Evolutionary conservation across 2,888 invertebrate species (phyloP), one percentile per base, ranked within the genome.

Genomic region (Tipula lateralis): DNA sequence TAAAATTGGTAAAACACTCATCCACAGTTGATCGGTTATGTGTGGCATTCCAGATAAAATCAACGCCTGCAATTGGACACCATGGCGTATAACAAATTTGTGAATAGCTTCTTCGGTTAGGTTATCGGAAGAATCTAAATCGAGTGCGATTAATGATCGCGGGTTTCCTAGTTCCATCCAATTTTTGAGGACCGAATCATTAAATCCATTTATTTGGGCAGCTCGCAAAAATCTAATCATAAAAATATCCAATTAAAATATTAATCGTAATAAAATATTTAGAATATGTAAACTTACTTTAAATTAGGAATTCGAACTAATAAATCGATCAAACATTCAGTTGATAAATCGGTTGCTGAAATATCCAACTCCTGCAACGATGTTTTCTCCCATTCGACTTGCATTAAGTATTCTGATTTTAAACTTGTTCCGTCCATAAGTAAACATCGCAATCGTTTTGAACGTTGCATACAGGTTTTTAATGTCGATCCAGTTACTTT

Each of bases 361-460:
- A 99, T 95, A 88, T 99, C 99, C 87, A 99, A 89, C 91, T 99
- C 99, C 89, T 96, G 96, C 85, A 99, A 90, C 0, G 94, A 94
- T 0, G 97, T 96, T 90, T 98, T 97, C 90, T 99, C 99, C 99
- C 99, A 99, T 88, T 99, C 99, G 7, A 98, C 98, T 88, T 95
- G 95, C 95, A 96, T 96, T 85, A 99, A 95, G 89, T 96, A 93
- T 87, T 98, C 97, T 87, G 97, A 97, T 88, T 96, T 95, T 7
- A 99, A 92, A 97, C 99, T 96, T 88, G 99, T 98, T 90, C 99
- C 99, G 87, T 98, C 97, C 95, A 99, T 96, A 2, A 99, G 93
- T 2, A 99, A 93, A 86, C 97, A 97, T 86, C 94, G 95, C 85
- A 99, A 92, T 85, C 99, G 93, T 88, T 97, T 93, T 87, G 99